A percentile compares a stretch with the other conserved stretches of the same genome.
Conservation (phyloP, 2,888 invertebrate species). For the Aspidiotus destructor region DNA sequence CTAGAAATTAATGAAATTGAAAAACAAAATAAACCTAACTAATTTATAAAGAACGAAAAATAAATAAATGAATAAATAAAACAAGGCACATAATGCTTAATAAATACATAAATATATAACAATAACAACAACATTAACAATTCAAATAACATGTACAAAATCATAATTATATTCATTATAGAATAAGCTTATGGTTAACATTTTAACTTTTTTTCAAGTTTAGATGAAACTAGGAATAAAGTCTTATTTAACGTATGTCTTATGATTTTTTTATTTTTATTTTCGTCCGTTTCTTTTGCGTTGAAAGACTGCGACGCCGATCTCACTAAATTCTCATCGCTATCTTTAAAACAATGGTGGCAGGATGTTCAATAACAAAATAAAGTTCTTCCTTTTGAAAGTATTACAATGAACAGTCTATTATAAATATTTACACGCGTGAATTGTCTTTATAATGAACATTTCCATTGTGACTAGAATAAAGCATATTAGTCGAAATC, state of each 20-base stretch:
- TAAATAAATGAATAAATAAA: conserved; percentile 27
- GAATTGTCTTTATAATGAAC: conserved; percentile 1
- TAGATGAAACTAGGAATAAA: neutral
- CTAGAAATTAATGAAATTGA: conserved; percentile 5
- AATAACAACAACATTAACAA: conserved; percentile 33
- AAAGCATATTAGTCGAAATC: neutral
- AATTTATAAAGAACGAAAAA: conserved; percentile 6
- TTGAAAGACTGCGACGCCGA: no score
- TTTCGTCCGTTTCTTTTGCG: no score
- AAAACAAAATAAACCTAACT: conserved; percentile 24
- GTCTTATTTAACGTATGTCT: neutral
- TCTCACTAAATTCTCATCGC: neutral
- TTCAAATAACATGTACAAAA: conserved; percentile 32
- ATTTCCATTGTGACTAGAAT: conserved; percentile 10
- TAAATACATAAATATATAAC: conserved; percentile 36
- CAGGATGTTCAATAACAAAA: neutral
- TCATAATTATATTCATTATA: conserved; percentile 15
- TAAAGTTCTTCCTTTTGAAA: no score
- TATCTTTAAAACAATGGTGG: neutral
- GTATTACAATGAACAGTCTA: neutral
- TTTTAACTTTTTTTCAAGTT: conserved; percentile 20
- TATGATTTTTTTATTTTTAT: neutral
- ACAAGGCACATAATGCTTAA: conserved; percentile 40
- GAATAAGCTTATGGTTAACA: conserved; percentile 32
- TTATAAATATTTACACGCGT: neutral